phyloP scores from a whole-genome alignment of 2,113 vertebrate species.

The Tetraodon nigroviridis region DNA sequence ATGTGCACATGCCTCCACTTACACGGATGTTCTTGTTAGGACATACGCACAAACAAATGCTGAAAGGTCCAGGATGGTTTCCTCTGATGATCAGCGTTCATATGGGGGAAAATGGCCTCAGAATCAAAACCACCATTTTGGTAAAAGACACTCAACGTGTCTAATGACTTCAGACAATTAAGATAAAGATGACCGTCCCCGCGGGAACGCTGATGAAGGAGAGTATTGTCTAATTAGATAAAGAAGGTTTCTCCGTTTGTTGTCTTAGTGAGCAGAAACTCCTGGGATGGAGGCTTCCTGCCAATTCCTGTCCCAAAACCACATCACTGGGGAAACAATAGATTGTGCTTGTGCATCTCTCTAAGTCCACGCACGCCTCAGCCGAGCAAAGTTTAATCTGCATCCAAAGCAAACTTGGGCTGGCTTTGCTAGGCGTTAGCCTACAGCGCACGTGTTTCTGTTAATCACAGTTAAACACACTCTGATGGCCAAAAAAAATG shows the following conservation, averaged over 20 bases:
- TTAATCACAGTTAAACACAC: slow-evolving; percentile 38
- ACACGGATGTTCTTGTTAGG: not conserved
- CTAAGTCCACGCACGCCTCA: not conserved
- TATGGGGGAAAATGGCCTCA: too few species aligned
- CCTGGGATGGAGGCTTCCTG: slow-evolving; percentile 65
- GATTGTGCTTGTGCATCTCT: slow-evolving; percentile 42
- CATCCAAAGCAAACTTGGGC: slow-evolving; percentile 36
- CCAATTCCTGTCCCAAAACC: slow-evolving; percentile 58
- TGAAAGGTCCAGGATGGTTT: too few species aligned
- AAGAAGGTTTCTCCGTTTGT: slow-evolving; percentile 75
- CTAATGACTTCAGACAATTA: slow-evolving; percentile 64
- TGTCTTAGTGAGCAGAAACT: slow-evolving; percentile 74
- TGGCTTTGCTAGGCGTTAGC: slow-evolving; percentile 32
- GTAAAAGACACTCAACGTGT: too few species aligned
- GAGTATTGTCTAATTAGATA: slow-evolving; percentile 77
- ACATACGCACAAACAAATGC: not conserved
- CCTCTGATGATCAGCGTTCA: too few species aligned
- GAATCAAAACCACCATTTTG: too few species aligned
- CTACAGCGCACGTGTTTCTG: slow-evolving; percentile 27
- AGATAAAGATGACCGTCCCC: slow-evolving; percentile 75
- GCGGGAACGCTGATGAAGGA: slow-evolving; percentile 68
- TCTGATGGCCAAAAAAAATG: slow-evolving; percentile 18
- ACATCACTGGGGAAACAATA: slow-evolving; percentile 57
- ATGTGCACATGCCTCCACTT: slow-evolving; percentile 6
- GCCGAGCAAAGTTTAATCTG: not conserved